A percentile compares a stretch with the other conserved stretches of the same genome.
Conservation (phyloP, 2,113 vertebrate genomes). For the Toxotes jaculatrix region DNA sequence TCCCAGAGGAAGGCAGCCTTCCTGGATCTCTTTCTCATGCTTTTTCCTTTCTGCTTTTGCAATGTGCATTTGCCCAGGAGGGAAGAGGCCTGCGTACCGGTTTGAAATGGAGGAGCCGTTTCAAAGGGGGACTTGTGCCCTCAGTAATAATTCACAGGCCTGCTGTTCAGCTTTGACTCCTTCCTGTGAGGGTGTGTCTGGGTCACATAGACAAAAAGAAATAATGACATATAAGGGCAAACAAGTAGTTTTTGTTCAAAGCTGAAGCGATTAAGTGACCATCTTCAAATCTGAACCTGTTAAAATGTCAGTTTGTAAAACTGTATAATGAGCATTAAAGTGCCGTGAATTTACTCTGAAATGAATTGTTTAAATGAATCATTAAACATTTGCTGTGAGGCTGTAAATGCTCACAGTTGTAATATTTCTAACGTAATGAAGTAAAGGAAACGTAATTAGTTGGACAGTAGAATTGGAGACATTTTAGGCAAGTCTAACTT, state of each 20-base stretch:
- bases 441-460: no score
- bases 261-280: not conserved
- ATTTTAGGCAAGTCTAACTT: no score
- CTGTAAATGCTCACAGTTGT: not conserved
- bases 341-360: no score
- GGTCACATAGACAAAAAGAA: not conserved
- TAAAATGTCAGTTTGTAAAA: no score
- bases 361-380: no score
- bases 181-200: not conserved
- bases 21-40: conserved; percentile 3
- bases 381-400: not conserved
- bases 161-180: not conserved
- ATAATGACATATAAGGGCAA: not conserved
- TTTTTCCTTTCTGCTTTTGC: not conserved
- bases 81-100: not conserved
- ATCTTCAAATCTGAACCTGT: not conserved
- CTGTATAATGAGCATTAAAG: no score
- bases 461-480: no score
- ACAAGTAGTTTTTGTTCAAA: not conserved
- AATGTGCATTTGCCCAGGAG: not conserved
- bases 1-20: not conserved
- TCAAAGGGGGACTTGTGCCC: not conserved
- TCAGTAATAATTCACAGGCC: conserved; percentile 15
- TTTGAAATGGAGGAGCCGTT: not conserved
- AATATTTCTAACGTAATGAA: not conserved